Conservation (phyloP, 2,113 vertebrate genomes). For the Lutjanus erythropterus region DNA sequence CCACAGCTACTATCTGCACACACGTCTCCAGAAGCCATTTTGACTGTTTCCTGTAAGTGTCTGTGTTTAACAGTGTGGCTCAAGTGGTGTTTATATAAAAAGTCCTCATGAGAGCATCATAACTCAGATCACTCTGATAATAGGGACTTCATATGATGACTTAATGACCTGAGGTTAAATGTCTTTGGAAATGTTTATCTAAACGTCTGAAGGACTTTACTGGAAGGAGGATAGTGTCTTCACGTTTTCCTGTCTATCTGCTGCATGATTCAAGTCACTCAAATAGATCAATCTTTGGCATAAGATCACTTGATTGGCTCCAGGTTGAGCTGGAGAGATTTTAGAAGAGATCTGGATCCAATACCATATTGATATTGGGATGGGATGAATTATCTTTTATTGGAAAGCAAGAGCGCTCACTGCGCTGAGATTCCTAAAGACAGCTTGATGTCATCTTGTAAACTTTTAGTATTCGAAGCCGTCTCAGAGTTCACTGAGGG, state of each 20-base stretch:
- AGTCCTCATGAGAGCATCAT: neutral
- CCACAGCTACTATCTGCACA: neutral
- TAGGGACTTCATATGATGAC: neutral
- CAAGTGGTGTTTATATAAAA: neutral
- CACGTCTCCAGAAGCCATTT: slow-evolving; percentile 3
- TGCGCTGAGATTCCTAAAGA: neutral
- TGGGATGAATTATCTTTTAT: slow-evolving; percentile 33
- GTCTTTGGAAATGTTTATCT: slow-evolving; percentile 10
- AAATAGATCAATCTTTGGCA: neutral
- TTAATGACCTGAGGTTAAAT: neutral
- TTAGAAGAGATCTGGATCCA: slow-evolving; percentile 36
- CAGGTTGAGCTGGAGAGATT: slow-evolving; percentile 1
- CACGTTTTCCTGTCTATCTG: neutral
- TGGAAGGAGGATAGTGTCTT: neutral
- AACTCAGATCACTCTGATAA: neutral
- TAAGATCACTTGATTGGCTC: neutral
- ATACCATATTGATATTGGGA: neutral
- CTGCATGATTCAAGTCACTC: neutral
- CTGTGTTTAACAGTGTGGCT: slow-evolving; percentile 6
- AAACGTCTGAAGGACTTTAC: neutral
- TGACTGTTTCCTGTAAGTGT: slow-evolving; percentile 26
- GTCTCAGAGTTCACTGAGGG: neutral
- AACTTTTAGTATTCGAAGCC: neutral
- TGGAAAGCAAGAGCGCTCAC: neutral
- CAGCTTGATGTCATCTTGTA: slow-evolving; percentile 9